Evolutionary conservation across 2,888 invertebrate species (phyloP).

Genomic region (Cybosia mesomella): DNA sequence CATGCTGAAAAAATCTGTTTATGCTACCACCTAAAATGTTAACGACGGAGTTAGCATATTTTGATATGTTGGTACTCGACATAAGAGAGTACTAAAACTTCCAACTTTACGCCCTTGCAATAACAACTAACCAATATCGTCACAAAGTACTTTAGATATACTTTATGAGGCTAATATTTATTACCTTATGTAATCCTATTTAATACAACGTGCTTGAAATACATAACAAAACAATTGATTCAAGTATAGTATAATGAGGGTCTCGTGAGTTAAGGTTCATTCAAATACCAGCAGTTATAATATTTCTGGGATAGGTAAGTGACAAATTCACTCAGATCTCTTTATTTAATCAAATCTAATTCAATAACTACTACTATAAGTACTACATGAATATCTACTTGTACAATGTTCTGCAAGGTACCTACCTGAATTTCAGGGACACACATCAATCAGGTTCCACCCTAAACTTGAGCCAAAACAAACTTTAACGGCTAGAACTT

Average conservation of each 20-base stretch:
- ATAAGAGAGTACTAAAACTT: slow-evolving; percentile 1
- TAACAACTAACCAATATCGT: slow-evolving; percentile 10
- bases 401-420: neutral
- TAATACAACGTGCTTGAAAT: neutral
- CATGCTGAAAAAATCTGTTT: neutral
- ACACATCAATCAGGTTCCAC: slow-evolving; percentile 23
- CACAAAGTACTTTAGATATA: slow-evolving; percentile 17
- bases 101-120: neutral
- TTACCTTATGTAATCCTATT: slow-evolving; percentile 13
- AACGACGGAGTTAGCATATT: neutral
- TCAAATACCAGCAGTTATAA: too few relatives aligned
- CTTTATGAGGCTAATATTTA: slow-evolving; percentile 19
- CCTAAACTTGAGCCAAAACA: slow-evolving; percentile 2
- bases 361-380: too few relatives aligned
- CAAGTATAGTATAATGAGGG: too few relatives aligned
- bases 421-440: slow-evolving; percentile 10
- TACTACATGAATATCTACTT: neutral
- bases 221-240: neutral
- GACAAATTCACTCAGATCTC: too few relatives aligned
- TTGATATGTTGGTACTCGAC: neutral
- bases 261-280: too few relatives aligned
- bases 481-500: slow-evolving; percentile 7
- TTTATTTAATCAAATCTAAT: too few relatives aligned
- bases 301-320: too few relatives aligned
- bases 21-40: neutral